These are phyloP conservation scores for Leptatherina wallacei DNA, from an alignment of 2,797 vertebrate genomes.

Conservation along the genomic window DNA sequence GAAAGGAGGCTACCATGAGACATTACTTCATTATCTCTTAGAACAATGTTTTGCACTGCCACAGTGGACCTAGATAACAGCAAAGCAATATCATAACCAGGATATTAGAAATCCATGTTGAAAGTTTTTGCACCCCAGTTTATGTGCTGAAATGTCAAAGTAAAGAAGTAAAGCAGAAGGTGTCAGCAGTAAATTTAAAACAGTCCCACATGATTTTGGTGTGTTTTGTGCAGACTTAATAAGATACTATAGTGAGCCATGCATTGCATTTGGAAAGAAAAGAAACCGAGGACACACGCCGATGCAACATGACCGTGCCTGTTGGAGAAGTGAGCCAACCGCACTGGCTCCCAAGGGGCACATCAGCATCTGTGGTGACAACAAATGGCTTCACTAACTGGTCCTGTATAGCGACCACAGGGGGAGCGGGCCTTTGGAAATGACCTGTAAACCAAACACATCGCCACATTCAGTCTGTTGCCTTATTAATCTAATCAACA, in stretches of 20 bases:
- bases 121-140: constrained; percentile 60
- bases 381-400: constrained; percentile 72
- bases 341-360: constrained; percentile 54
- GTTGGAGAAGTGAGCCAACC: constrained; percentile 59
- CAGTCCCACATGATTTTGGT: constrained; percentile 45
- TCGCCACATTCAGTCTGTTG: constrained; percentile 76
- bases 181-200: constrained; percentile 41
- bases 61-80: constrained; percentile 73
- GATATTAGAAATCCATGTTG: constrained; percentile 73
- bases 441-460: constrained; percentile 79
- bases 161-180: constrained; percentile 17
- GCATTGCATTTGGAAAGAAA: constrained; percentile 32
- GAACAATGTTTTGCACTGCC: constrained; percentile 70
- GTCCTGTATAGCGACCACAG: constrained; percentile 58
- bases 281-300: constrained; percentile 42
- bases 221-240: constrained; percentile 52
- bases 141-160: constrained; percentile 53
- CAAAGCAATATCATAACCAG: constrained; percentile 71
- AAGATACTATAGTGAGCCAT: constrained; percentile 43
- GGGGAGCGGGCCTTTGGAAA: constrained; percentile 64
- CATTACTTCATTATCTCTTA: constrained; percentile 72
- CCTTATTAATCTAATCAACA: constrained; percentile 80
- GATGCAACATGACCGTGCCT: constrained; percentile 59
- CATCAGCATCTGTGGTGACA: constrained; percentile 67
- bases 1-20: constrained; percentile 48